Base-by-base conservation (phyloP, 2,113 vertebrate species). In the Peromyscus leucopus region DNA sequence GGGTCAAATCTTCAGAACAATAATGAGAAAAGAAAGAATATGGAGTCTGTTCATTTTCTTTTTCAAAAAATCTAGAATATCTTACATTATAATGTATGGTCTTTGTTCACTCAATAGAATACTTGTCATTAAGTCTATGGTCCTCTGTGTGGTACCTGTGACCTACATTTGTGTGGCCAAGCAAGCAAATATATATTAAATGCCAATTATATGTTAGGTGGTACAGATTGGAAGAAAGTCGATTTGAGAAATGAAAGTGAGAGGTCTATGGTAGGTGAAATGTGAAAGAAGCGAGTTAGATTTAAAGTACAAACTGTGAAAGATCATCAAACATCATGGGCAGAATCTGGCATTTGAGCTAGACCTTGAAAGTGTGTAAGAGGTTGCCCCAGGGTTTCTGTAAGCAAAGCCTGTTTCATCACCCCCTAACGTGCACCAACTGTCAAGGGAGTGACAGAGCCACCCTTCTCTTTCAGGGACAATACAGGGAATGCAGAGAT, bases 331-430 rank as follows among this genome's bases (percentile, higher is more conserved):
- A 46, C 89, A 82, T 91, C 13, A 55, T 13, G 51, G 61, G 2
- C 42, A 89, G 48, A 39, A 90, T 57, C 9, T 96, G 89, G 75
- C 90, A 96, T 48, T 96, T 96, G 71, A 96, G 39, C 75, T 85
- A 88, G 96, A 97, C 61, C 65, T 91, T 96, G 91, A 95, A 96
- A 95, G 80, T 48, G 46, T 96, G 9, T 67, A 89, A 96, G 94
- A 89, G 46, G 28, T 48, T 91, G 57, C 46, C 67, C 88, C 65
- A 89, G 39, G 78, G 36, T n/a, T 97, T 96, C 76, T 86, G 46
- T 67, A 90, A 91, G 46, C 76, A 92, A 94, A 88, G 79, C 51
- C 85, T 97, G 55, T 96, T 95, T 59, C 76, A 90, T 51, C 46
- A 95, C 65, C 78, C 86, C 93, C 90, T 90, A 86, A 69, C 69